Percentiles rank a stretch among this genome's conserved stretches.
Conservation (phyloP, 1,140 invertebrate species). For the Habropoda laboriosa region DNA sequence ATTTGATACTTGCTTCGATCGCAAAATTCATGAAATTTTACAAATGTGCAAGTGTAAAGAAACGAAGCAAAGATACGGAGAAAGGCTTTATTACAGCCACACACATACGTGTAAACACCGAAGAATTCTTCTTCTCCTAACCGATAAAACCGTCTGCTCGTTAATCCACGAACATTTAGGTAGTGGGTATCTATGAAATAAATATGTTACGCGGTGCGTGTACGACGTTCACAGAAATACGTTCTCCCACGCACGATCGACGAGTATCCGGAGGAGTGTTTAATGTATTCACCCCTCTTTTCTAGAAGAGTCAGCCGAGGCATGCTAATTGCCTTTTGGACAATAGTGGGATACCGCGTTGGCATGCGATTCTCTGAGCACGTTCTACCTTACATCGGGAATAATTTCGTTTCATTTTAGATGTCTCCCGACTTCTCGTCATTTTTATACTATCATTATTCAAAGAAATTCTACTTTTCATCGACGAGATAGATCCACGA, state of each 20-base stretch:
- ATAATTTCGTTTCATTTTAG: constrained; percentile 56
- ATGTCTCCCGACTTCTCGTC: not conserved
- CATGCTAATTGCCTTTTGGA: constrained; percentile 70
- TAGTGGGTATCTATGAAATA: constrained; percentile 28
- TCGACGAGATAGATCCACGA: no score
- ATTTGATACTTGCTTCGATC: no score
- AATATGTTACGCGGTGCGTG: constrained; percentile 25
- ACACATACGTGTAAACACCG: no score
- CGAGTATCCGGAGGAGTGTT: constrained; percentile 62
- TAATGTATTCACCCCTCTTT: constrained; percentile 70
- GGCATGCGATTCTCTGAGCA: constrained; percentile 58
- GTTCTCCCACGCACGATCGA: constrained; percentile 57
- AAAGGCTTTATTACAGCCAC: no score
- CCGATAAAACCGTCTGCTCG: not conserved
- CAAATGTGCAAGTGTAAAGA: no score
- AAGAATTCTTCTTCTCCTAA: not conserved
- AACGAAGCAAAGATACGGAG: no score
- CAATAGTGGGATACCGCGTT: constrained; percentile 67
- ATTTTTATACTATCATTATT: not conserved
- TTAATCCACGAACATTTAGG: not conserved
- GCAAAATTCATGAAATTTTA: no score
- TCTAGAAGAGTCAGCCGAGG: constrained; percentile 61
- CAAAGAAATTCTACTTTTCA: no score
- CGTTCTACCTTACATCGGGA: constrained; percentile 57
- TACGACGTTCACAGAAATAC: constrained; percentile 41